Evolutionary conservation across 2,888 invertebrate genomes (phyloP), one percentile per base, ranked within the genome.

Genomic region (Diaphora mendica): DNA sequence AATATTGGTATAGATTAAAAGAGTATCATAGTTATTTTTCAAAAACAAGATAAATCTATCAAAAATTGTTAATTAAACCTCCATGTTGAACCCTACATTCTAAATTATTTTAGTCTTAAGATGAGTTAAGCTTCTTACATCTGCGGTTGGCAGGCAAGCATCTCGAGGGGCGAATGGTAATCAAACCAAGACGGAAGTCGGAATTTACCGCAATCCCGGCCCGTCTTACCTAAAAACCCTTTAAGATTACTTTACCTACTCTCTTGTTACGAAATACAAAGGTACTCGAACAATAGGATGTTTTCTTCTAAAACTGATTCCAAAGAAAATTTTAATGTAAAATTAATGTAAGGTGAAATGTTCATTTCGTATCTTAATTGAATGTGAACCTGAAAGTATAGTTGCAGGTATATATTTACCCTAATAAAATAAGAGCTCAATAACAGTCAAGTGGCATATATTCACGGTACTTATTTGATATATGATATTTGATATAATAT

Each of bases 141-240:
- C 89, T 83, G 87, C 80, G 82, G 81, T 85, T 83, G 80, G 82
- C 87, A 88, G 85, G 86, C 86, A 86, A 85, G 89, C 91, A 91
- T 91, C 90, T 89, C 88, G 87, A 90, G 90, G 92, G 91, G 90
- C 90, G 89, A 92, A 92, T 89, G 91, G 93, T 93, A 93, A 94
- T 94, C 91, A 93, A 91, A 92, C 81, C 82, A 87, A 87, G 86
- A 85, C 90, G 90, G 89, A 88, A 88, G 88, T 84, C 82, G 89
- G 78, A 89, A 89, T 89, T 90, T 87, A 86, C 88, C 90, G 88
- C 92, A 93, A 93, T 92, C 91, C 91, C 88, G 86, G 83, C 87
- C 83, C 88, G 88, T 89, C 90, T 93, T 91, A 90, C 91, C 90
- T 92, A 91, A 93, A 90, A 92, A 92, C 90, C 92, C 90, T 91